Percentiles rank a stretch among this genome's conserved stretches.
Evolutionary conservation across 2,113 vertebrate genomes (phyloP).

Genomic region (Labrus mixtus): DNA sequence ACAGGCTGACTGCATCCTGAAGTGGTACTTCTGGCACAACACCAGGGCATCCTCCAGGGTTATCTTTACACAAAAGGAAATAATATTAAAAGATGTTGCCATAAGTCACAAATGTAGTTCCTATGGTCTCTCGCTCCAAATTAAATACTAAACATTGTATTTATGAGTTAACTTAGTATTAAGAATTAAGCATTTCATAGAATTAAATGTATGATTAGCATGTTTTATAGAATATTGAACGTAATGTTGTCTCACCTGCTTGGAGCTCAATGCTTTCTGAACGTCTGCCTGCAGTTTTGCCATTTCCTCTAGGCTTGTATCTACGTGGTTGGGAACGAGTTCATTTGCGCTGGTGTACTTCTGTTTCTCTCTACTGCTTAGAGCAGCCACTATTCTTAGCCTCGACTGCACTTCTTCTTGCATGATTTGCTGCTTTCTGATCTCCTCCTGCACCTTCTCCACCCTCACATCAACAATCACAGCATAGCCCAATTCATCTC

Average conservation of each 20-base stretch:
- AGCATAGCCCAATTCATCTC: conserved; percentile 86
- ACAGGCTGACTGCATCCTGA: conserved; percentile 88
- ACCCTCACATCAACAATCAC: conserved; percentile 89
- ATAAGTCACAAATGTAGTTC: too few species aligned
- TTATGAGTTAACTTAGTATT: too few species aligned
- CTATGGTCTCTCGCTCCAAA: too few species aligned
- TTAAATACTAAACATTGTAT: too few species aligned
- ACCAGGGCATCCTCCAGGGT: conserved; percentile 88
- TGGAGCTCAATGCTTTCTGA: conserved; percentile 86
- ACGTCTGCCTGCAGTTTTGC: conserved; percentile 89
- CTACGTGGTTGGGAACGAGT: conserved; percentile 88
- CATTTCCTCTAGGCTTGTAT: conserved; percentile 89
- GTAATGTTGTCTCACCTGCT: conserved; percentile 85
- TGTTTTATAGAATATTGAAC: background rate
- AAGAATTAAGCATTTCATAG: background rate
- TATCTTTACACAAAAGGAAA: conserved; percentile 82
- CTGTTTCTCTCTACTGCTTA: conserved; percentile 91
- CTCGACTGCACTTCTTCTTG: conserved; percentile 96
- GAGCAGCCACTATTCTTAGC: conserved; percentile 92
- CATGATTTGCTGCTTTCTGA: conserved; percentile 94
- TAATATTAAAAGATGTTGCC: background rate
- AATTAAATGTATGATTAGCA: background rate
- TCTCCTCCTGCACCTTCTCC: conserved; percentile 94
- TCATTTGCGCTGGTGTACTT: conserved; percentile 91
- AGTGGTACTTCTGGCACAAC: conserved; percentile 92